Percentiles rank a stretch among this genome's conserved stretches.
Evolutionary conservation across 2,888 invertebrate species (phyloP).

Genomic region (Drosophila vallismaia): DNA sequence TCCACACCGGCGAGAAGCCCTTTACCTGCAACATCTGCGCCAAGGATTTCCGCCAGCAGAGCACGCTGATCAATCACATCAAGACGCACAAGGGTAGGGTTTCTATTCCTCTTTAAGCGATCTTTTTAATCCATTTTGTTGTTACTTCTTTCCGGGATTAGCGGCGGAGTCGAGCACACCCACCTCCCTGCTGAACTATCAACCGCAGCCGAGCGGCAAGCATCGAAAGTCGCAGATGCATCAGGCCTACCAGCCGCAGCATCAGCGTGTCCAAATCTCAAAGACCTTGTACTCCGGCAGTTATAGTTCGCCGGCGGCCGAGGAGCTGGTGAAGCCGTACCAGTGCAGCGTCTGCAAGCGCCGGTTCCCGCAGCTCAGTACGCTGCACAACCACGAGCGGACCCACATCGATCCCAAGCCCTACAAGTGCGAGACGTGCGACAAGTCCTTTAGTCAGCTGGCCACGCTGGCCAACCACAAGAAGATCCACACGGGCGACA

Average conservation of each 20-base stretch:
- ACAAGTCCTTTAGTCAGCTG: slow-evolving; percentile 81
- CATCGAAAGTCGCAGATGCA: slow-evolving; percentile 75
- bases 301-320: slow-evolving; percentile 81
- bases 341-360: slow-evolving; percentile 81
- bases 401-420: slow-evolving; percentile 82
- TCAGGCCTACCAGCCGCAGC: slow-evolving; percentile 71
- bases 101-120: no score
- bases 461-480: slow-evolving; percentile 81
- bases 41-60: slow-evolving; percentile 81
- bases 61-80: slow-evolving; percentile 81
- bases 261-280: slow-evolving; percentile 80
- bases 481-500: slow-evolving; percentile 81
- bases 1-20: slow-evolving; percentile 81
- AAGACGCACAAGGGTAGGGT: slow-evolving; percentile 80
- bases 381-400: slow-evolving; percentile 81
- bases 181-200: slow-evolving; percentile 78
- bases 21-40: slow-evolving; percentile 82
- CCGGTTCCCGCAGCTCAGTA: slow-evolving; percentile 80
- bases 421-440: slow-evolving; percentile 81
- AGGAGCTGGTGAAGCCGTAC: slow-evolving; percentile 80
- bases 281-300: slow-evolving; percentile 81
- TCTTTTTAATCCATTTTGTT: no score
- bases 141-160: slow-evolving; percentile 16
- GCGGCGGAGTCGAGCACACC: slow-evolving; percentile 80
- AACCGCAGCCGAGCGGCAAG: slow-evolving; percentile 66